A percentile compares a stretch with the other conserved stretches of the same genome.
These are phyloP conservation scores for Polymixis flavicincta DNA, from an alignment of 2,888 invertebrate genomes.

Conservation along the genomic window DNA sequence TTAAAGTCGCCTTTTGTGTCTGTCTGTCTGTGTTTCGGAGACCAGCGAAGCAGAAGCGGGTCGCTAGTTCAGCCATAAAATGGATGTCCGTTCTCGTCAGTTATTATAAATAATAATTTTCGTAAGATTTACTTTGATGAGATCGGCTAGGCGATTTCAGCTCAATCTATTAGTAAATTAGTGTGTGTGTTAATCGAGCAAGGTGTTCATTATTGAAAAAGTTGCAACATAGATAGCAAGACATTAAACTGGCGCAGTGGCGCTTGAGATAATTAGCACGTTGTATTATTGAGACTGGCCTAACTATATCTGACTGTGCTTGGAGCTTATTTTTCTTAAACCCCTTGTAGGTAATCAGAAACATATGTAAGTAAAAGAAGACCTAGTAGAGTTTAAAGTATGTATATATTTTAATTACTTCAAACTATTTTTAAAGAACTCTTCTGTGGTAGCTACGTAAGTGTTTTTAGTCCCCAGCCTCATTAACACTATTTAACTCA, in stretches of 20 bases:
- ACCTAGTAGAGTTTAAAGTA: not conserved
- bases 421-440: not conserved
- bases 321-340: not conserved
- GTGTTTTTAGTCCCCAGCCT: not conserved
- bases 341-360: not conserved
- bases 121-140: slow-evolving; percentile 26
- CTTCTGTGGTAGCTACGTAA: not conserved
- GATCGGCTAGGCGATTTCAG: not conserved
- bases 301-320: not conserved
- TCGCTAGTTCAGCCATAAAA: slow-evolving; percentile 3
- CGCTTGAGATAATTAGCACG: not conserved
- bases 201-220: slow-evolving; percentile 6
- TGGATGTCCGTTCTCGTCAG: not conserved
- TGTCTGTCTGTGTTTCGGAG: not conserved
- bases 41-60: too few species aligned
- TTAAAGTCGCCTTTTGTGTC: not conserved
- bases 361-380: not conserved
- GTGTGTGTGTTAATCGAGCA: slow-evolving; percentile 27
- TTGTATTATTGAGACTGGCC: not conserved
- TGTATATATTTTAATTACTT: not conserved
- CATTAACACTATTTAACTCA: slow-evolving; percentile 27
- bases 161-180: slow-evolving; percentile 11
- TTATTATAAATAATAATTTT: slow-evolving; percentile 7
- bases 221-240: not conserved
- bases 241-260: not conserved